phyloP scores from a whole-genome alignment of 2,113 vertebrate genomes.

The Brachyhypopomus occidentalis region DNA sequence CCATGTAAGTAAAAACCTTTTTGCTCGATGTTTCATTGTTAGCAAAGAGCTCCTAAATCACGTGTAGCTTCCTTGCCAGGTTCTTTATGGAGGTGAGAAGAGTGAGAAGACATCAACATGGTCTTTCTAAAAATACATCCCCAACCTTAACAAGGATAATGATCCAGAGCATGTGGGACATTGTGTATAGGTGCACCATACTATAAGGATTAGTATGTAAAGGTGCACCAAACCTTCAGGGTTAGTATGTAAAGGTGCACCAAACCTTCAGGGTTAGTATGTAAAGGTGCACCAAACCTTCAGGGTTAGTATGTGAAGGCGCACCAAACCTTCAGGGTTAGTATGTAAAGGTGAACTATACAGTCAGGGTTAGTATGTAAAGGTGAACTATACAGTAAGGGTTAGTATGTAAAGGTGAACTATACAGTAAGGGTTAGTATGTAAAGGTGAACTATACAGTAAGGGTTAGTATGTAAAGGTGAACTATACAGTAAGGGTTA shows the following conservation, averaged over 20 bases:
- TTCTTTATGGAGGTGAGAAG: conserved; percentile 44
- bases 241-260: not conserved
- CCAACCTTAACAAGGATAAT: conserved; percentile 50
- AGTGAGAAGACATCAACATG: conserved; percentile 16
- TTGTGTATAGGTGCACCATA: not conserved
- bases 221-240: conserved; percentile 7
- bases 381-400: no score
- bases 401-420: not conserved
- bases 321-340: no score
- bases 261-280: conserved; percentile 1
- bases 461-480: not conserved
- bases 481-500: not conserved
- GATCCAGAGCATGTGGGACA: conserved; percentile 35
- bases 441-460: no score
- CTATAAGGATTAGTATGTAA: not conserved
- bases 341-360: not conserved
- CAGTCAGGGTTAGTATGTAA: not conserved
- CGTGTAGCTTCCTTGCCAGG: conserved; percentile 19
- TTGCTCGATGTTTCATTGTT: not conserved
- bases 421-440: not conserved
- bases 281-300: conserved; percentile 1
- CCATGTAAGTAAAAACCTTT: not conserved
- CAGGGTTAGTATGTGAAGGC: not conserved
- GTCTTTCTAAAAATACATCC: conserved; percentile 39
- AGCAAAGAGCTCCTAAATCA: conserved; percentile 36